These are phyloP conservation scores for Acronicta aceris DNA, from an alignment of 2,888 invertebrate species.

Conservation along the genomic window DNA sequence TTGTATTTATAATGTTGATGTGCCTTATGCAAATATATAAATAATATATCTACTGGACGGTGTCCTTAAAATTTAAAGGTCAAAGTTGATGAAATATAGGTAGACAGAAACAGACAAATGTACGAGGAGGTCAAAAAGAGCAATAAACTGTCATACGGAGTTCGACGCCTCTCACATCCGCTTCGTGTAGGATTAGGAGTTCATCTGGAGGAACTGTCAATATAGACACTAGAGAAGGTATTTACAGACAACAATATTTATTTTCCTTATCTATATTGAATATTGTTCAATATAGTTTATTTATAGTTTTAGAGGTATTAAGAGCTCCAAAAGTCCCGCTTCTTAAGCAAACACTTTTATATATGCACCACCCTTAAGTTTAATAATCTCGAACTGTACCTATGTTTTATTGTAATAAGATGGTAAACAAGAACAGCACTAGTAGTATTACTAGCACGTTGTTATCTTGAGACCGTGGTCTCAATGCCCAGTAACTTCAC, in stretches of 20 bases:
- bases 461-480: no score
- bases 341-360: no score
- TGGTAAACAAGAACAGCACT: no score
- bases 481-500: no score
- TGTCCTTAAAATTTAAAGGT: not conserved
- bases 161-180: constrained; percentile 42
- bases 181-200: constrained; percentile 12
- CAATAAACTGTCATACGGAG: constrained; percentile 33
- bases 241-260: not conserved
- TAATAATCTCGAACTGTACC: no score
- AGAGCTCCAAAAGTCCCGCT: no score
- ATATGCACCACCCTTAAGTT: no score
- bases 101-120: constrained; percentile 31
- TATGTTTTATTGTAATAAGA: no score
- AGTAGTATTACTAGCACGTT: no score
- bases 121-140: constrained; percentile 36
- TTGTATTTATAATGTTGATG: no score
- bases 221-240: constrained; percentile 13
- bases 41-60: no score
- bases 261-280: not conserved
- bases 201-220: constrained; percentile 10
- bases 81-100: not conserved
- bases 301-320: not conserved
- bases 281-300: not conserved
- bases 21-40: no score